Conservation (phyloP, 1,140 invertebrate species). For the Drosophila ambigua region DNA sequence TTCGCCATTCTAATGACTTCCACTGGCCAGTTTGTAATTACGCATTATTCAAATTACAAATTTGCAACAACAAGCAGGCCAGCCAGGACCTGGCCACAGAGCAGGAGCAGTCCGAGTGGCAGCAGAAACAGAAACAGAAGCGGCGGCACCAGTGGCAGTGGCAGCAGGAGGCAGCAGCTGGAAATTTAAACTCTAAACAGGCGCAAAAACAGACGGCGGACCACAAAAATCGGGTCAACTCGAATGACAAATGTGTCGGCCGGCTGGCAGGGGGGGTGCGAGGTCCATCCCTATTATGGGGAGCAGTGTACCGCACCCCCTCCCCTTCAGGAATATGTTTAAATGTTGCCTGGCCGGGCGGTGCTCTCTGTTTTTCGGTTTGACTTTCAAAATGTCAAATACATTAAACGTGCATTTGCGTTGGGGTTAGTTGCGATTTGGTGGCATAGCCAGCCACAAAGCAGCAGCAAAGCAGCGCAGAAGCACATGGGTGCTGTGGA, state of each 20-base stretch:
- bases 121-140: constrained; percentile 7
- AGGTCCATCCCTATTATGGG: too few relatives aligned
- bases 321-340: constrained; percentile 58
- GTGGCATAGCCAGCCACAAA: constrained; percentile 66
- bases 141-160: constrained; percentile 6
- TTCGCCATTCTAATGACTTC: constrained; percentile 72
- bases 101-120: constrained; percentile 7
- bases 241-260: constrained; percentile 71
- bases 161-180: constrained; percentile 27
- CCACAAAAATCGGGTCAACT: constrained; percentile 79
- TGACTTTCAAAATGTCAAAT: constrained; percentile 81
- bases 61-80: constrained; percentile 43
- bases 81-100: constrained; percentile 10
- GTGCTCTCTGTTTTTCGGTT: constrained; percentile 67
- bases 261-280: background rate
- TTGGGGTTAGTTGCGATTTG: constrained; percentile 71
- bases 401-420: constrained; percentile 80
- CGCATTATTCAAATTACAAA: constrained; percentile 81
- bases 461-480: constrained; percentile 1
- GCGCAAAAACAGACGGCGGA: constrained; percentile 70
- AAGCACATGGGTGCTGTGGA: background rate
- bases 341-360: constrained; percentile 45
- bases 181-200: constrained; percentile 80
- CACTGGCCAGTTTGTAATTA: constrained; percentile 74
- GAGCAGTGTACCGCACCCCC: background rate